Evolutionary conservation across 2,797 vertebrate genomes (phyloP), one percentile per base, ranked within the genome.

Genomic region (Lagocephalus sceleratus): DNA sequence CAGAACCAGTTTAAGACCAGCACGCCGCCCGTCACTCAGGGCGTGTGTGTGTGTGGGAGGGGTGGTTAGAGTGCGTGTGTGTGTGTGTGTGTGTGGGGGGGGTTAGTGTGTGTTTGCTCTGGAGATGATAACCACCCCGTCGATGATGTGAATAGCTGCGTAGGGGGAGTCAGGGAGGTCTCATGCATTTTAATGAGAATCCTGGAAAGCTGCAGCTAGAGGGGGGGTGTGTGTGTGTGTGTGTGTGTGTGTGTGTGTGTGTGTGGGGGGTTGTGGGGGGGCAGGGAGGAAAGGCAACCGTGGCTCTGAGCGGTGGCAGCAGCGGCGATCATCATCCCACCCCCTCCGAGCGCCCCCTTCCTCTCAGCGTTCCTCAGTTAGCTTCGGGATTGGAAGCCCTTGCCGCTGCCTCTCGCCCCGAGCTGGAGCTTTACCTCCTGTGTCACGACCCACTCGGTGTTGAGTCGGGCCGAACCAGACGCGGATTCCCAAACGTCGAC

Each of bases 151-250:
- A 56, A 73, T 62, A 69, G 67, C 32, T 19, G 54, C 11, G 43
- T 15, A 5, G 79, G 76, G 26, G 66, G 57, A 75, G 71, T 58
- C 63, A 74, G 70, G 62, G 63, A 64, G 69, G 71, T 71, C 76
- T 77, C 73, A 78, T 87, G 83, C 78, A 80, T 87, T 84, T 86
- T 84, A 87, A 89, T 87, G 75, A 84, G 76, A 81, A 77, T 82
- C 73, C 68, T 76, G 70, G 73, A 83, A 80, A 85, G 79, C 71
- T 38, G 29, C 64, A 51, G 69, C 35, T 11, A 16, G 10, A 42
- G 25, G 23, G 19, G 10, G 35, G 54, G 5, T 38, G 48, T 59
- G 40, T 44, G 25, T n/a, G 8, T 3, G 23, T 57, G 5, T 38
- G 51, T 59, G 40, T 44, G 25, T 19, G 8, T n/a, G n/a, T n/a